Base-by-base conservation (phyloP, 2,113 vertebrate genomes). In the Ptilorrhoa leucosticta region DNA sequence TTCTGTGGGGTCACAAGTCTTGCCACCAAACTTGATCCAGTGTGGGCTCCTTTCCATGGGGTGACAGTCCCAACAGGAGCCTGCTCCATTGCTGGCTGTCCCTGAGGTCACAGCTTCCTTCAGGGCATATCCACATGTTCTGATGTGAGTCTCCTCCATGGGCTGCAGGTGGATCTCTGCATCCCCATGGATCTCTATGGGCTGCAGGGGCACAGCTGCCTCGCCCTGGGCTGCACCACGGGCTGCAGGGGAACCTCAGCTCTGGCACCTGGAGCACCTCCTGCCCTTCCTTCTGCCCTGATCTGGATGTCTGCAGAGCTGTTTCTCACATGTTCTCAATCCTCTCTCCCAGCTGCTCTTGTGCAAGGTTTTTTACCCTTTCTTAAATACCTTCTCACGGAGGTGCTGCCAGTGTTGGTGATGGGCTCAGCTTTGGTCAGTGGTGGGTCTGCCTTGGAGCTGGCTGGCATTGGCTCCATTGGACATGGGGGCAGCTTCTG, bases 61-160 rank as follows among this genome's bases (percentile, higher is more conserved):
- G 12, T 2, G 2, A 18, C 30, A n/a, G 8, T 47, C 69, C 50
- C 15, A 23, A 3, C 10, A 65, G 47, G n/a, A 64, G 22, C n/a
- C 56, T 84, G 58, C n/a, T 45, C 22, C 19, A 9, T 1, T 6
- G 2, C 0, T 21, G 61, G 31, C 9, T 69, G 13, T 26, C 33
- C 48, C 1, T 6, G 10, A n/a, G 17, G 14, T 35, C 77, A 30
- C 56, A 64, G 53, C 31, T 27, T 47, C 75, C 45, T 66, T 26
- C 33, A 53, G 33, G 54, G 22, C 4, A 31, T 11, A 21, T 18
- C 35, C 27, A 13, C 10, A 1, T 27, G 20, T 18, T 50, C 18
- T 1, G 3, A 23, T 3, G 9, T 31, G 35, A 24, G 40, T 16
- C 28, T 66, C 23, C 10, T 42, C n/a, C 27, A 1, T 0, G 6